Percentiles rank a stretch among this genome's conserved stretches.
Conservation (phyloP, 2,113 vertebrate species). For the Anolis sagrei region DNA sequence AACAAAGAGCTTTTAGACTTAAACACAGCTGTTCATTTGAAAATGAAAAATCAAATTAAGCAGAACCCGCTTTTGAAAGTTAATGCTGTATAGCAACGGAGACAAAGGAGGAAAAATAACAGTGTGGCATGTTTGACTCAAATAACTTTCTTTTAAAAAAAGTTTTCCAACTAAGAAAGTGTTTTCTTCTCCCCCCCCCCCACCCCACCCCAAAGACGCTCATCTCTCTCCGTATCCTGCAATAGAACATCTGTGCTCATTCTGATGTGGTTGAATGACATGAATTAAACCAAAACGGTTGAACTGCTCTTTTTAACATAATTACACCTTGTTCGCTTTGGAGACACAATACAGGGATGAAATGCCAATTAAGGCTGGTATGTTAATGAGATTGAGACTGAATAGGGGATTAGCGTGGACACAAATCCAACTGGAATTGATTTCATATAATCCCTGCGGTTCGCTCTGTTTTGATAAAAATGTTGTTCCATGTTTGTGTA, state of each 20-base stretch:
- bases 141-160: conserved; percentile 75
- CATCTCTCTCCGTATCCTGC: conserved; percentile 68
- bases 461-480: conserved; percentile 65
- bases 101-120: conserved; percentile 77
- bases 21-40: conserved; percentile 85
- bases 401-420: conserved; percentile 74
- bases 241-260: conserved; percentile 81
- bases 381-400: conserved; percentile 78
- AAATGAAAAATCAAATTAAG: conserved; percentile 82
- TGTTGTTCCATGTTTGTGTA: conserved; percentile 56
- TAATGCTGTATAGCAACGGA: conserved; percentile 74
- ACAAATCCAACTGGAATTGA: conserved; percentile 70
- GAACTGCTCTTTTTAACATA: conserved; percentile 76
- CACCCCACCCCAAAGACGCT: conserved; percentile 73
- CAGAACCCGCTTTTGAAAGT: conserved; percentile 80
- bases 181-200: conserved; percentile 50
- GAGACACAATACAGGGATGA: conserved; percentile 81
- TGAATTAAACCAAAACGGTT: conserved; percentile 66
- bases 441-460: conserved; percentile 70
- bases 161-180: conserved; percentile 74
- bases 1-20: conserved; percentile 82
- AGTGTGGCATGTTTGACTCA: conserved; percentile 76
- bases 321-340: conserved; percentile 81
- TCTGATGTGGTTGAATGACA: conserved; percentile 79
- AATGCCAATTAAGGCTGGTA: conserved; percentile 80